Evolutionary conservation across 2,888 invertebrate genomes (phyloP), one percentile per base, ranked within the genome.

Genomic region (Crepidodera aurea): DNA sequence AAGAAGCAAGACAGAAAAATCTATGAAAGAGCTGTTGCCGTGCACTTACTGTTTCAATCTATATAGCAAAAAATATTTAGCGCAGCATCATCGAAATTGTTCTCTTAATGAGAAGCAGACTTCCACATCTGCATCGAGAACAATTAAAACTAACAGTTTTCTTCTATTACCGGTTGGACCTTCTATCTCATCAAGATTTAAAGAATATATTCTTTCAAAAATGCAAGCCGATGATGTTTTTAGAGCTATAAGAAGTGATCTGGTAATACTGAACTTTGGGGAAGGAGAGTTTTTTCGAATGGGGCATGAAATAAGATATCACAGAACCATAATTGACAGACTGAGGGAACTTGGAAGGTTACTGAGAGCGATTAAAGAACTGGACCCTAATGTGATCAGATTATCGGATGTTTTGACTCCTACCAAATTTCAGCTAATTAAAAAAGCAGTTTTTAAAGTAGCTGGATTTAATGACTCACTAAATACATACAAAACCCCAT

Each of bases 81-180:
- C 8, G 3, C 5, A 8, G 5, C 29, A 29, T 29, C 29, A 29
- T 6, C 5, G 29, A 29, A 4, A 10, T 2, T 29, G 29, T 29
- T 8, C 5, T 6, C 10, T 29, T 6, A 29, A 29, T 29, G 10
- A 29, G 7, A 8, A 10, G 5, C 10, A 8, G 29, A 29, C 25
- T 25, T 25, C 25, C 25, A 25, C 25, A 2, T 22, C 2, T 22
- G 22, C 2, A 22, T 8, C 10, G 29, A 32, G 10, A 16, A 15
- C 18, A 32, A 19, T 12, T 55, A 27, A 32, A 19, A 15, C 46
- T 5, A 42, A 34, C n/a, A 18, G 12, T 19, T 34, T 56, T 16
- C 22, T 56, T 46, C 22, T 46, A 12, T 56, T 48, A 44, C 56
- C 56, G 1, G 56, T 56, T 37, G 56, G 56, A 7, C 56, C 56